phyloP scores from a whole-genome alignment of 2,113 vertebrate genomes.

The Hystrix brachyura region DNA sequence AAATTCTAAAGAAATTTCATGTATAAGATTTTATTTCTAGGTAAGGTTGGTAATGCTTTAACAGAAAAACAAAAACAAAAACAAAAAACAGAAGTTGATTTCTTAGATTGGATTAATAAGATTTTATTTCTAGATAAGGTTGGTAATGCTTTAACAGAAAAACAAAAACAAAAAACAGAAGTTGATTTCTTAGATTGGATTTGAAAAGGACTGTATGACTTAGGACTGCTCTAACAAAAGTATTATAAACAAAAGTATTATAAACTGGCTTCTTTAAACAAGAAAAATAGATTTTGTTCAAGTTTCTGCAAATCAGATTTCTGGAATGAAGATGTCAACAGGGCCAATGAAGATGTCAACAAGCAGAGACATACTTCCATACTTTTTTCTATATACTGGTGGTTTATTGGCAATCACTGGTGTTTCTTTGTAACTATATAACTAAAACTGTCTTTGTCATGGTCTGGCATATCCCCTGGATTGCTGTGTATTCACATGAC shows the following conservation, averaged over 20 bases:
- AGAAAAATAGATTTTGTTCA: neutral
- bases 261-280: neutral
- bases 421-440: neutral
- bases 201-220: neutral
- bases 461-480: too few relatives aligned
- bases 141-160: neutral
- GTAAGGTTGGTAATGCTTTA: neutral
- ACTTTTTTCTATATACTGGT: neutral
- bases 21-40: neutral
- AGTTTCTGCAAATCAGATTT: neutral
- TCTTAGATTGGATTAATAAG: neutral
- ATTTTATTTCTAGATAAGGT: neutral
- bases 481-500: neutral
- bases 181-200: neutral
- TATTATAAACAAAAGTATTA: too few relatives aligned
- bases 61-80: neutral
- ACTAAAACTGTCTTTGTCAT: neutral
- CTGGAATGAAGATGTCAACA: neutral
- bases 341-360: too few relatives aligned
- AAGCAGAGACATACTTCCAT: neutral
- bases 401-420: neutral
- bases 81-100: neutral
- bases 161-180: neutral
- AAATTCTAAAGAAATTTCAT: conserved; percentile 6
- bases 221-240: neutral